These are phyloP conservation scores for Oreohelix idahoensis DNA, from an alignment of 1,140 invertebrate species.

Conservation along the genomic window DNA sequence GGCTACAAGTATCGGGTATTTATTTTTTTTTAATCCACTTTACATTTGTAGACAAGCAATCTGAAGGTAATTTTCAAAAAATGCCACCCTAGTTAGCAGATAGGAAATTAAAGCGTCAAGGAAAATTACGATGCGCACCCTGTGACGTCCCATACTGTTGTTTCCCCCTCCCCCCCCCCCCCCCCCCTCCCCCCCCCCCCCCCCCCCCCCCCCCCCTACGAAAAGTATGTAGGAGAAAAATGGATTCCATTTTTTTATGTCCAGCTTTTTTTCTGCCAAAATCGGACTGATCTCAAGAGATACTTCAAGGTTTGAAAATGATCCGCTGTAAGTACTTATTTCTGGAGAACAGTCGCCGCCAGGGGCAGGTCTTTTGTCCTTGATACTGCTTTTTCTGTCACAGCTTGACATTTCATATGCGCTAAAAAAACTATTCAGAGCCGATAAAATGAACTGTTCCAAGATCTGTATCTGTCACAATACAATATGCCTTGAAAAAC, in stretches of 20 bases:
- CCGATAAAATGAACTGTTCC: conserved; percentile 28
- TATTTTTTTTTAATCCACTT: too few species aligned
- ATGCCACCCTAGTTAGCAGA: too few species aligned
- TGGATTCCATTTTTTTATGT: not conserved
- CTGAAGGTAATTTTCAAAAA: too few species aligned
- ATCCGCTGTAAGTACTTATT: not conserved
- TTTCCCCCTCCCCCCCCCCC: too few species aligned
- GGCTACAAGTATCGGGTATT: too few species aligned
- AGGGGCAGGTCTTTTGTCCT: not conserved
- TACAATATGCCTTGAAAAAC: not conserved
- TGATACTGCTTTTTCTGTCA: not conserved
- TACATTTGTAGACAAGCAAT: too few species aligned
- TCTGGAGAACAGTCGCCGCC: not conserved
- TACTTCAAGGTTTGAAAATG: not conserved
- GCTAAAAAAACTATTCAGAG: not conserved
- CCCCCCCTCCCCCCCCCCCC: too few species aligned
- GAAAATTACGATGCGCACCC: not conserved
- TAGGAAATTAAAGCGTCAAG: too few species aligned
- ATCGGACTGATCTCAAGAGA: too few species aligned
- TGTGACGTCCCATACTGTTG: conserved; percentile 3
- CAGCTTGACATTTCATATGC: not conserved
- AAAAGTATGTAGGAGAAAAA: not conserved
- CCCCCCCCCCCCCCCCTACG: too few species aligned
- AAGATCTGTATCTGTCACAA: not conserved
- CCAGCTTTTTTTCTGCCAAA: not conserved